A percentile compares a stretch with the other conserved stretches of the same genome.
Conservation (phyloP, 2,113 vertebrate genomes). For the Malurus elegans region DNA sequence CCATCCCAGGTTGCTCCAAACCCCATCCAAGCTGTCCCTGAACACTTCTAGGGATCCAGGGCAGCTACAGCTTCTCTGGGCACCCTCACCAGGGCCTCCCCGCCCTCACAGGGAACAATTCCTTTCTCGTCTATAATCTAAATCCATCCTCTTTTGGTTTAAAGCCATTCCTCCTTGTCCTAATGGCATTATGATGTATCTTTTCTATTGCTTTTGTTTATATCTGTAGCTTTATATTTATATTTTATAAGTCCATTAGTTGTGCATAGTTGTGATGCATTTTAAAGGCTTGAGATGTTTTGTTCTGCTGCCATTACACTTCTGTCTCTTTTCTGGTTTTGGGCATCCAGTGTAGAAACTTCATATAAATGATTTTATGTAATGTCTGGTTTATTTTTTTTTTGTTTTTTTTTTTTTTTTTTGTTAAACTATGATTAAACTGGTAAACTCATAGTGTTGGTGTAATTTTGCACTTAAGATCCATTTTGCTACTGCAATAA, state of each 20-base stretch:
- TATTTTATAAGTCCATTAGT: not conserved
- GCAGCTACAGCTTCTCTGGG: not conserved
- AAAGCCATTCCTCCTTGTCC: not conserved
- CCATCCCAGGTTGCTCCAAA: not conserved
- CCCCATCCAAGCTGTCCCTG: fast-evolving
- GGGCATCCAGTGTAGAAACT: not conserved
- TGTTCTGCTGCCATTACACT: not conserved
- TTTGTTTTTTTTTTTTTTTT: not conserved
- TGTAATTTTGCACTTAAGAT: not conserved
- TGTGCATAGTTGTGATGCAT: not conserved
- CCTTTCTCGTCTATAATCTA: not conserved
- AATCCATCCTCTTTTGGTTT: not conserved
- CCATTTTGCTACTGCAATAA: not conserved
- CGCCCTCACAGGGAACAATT: not conserved
- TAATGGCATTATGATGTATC: not conserved
- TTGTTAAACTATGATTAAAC: not conserved
- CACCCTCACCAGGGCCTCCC: fast-evolving
- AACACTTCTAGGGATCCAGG: not conserved
- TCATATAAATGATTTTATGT: not conserved
- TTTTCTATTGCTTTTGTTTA: not conserved
- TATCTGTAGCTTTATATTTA: not conserved
- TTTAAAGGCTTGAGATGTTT: not conserved
- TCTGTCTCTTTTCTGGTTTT: not conserved
- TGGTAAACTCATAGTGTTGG: not conserved
- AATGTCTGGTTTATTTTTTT: not conserved